Conservation (phyloP, 2,888 invertebrate genomes). For the Catocala sponsa region DNA sequence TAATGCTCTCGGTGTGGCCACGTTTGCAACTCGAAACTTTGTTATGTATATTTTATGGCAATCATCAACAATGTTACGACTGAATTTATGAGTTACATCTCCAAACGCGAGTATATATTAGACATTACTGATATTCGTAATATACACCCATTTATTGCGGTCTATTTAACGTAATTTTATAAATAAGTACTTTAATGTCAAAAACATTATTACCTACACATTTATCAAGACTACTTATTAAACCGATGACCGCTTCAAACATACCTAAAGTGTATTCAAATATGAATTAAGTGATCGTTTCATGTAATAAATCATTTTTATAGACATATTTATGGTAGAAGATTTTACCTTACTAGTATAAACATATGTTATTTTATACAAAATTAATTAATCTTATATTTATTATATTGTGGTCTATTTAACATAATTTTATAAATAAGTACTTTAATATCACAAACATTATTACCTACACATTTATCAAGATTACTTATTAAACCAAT, state of each 20-base stretch:
- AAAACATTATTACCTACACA: background rate
- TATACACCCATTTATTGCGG: constrained; percentile 16
- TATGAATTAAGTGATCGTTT: constrained; percentile 13
- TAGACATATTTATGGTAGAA: constrained; percentile 21
- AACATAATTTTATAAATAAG: no score
- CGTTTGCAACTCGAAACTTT: constrained; percentile 40
- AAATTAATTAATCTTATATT: no score
- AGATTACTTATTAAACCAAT: no score
- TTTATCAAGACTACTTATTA: background rate
- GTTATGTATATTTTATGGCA: constrained; percentile 46
- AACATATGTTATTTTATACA: no score
- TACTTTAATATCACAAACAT: no score
- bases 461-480: no score
- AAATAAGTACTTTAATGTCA: constrained; percentile 1
- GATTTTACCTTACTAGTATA: constrained; percentile 31
- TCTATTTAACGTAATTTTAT: constrained; percentile 15
- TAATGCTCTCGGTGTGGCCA: constrained; percentile 45
- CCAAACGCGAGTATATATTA: constrained; percentile 34
- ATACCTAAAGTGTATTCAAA: constrained; percentile 10
- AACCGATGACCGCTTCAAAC: background rate
- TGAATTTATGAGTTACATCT: constrained; percentile 43
- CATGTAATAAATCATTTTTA: constrained; percentile 25
- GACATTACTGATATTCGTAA: constrained; percentile 28
- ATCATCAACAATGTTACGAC: constrained; percentile 49
- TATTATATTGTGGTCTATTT: no score